Evolutionary conservation across 2,113 vertebrate genomes (phyloP), one percentile per base, ranked within the genome.

Genomic region (Tylochromis polylepis): DNA sequence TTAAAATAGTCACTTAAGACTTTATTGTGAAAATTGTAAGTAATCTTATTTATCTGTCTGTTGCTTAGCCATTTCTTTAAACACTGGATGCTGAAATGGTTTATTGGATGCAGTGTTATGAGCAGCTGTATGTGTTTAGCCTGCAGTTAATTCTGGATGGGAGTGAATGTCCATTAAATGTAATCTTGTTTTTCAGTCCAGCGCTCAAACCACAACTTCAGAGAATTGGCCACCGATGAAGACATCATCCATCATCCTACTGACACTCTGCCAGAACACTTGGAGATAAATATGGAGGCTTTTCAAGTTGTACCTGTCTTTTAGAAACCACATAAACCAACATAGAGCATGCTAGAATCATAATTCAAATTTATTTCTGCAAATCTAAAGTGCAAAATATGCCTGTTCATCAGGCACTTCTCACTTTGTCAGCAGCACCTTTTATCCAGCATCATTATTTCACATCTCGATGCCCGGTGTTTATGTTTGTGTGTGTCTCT

Each of bases 151-250:
- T 95, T 90, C 93, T 92, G 85, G 89, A 94, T 90, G 87, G 87
- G 91, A 94, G 93, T 93, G 93, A 94, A 92, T 94, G 94, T 94
- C 95, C 94, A 95, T 95, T 96, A 95, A 96, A 95, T 89, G 94
- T 95, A 94, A 95, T 95, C 94, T 95, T 93, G 94, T 96, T 95
- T 95, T 95, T 94, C 91, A 93, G 91, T 83, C 92, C 92, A 86
- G 88, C 81, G 91, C 93, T 93, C 93, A 94, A 95, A 95, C 95
- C 94, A 92, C 95, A 94, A 94, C 95, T 95, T 94, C 93, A 93
- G 94, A 95, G 92, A 88, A 94, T 92, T 95, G 94, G 93, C 94
- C 95, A 91, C 87, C 91, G 88, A 94, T 93, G 92, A 93, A 95
- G 95, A 95, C 94, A 93, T 92, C 95, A 95, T 96, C 95, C 93